Evolutionary conservation across 2,113 vertebrate genomes (phyloP).

Genomic region (Boleophthalmus pectinirostris): DNA sequence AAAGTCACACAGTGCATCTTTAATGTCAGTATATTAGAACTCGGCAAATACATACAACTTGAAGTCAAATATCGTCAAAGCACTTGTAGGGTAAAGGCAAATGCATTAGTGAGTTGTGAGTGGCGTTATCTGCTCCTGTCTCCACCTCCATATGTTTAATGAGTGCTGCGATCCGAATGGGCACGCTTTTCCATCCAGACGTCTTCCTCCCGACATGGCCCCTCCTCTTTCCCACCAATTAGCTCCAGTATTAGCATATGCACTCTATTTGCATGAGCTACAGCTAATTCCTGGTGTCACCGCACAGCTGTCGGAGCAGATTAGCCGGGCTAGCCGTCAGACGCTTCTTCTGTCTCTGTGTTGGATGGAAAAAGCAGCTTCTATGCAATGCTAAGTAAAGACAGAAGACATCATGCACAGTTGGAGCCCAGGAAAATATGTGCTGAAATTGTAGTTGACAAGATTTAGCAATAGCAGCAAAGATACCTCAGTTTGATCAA

Average conservation of each 20-base stretch:
- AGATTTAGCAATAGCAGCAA: background rate
- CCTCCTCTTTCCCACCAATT: constrained; percentile 53
- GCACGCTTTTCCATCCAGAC: constrained; percentile 43
- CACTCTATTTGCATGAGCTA: constrained; percentile 66
- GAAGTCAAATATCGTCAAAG: constrained; percentile 16
- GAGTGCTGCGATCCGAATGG: constrained; percentile 38
- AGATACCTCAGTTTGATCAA: background rate
- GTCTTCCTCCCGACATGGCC: constrained; percentile 38
- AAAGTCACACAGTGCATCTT: too few relatives aligned
- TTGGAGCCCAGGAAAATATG: constrained; percentile 6
- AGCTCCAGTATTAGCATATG: constrained; percentile 69
- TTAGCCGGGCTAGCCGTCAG: constrained; percentile 60
- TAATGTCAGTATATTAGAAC: constrained; percentile 35
- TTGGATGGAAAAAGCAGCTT: constrained; percentile 24
- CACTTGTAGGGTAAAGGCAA: constrained; percentile 22
- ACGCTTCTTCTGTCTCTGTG: constrained; percentile 28
- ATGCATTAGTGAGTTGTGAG: constrained; percentile 34
- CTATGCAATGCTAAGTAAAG: constrained; percentile 11
- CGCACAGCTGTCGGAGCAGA: constrained; percentile 66
- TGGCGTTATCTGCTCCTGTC: constrained; percentile 20
- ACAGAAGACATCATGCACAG: background rate
- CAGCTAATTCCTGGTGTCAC: constrained; percentile 64
- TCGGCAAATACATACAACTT: background rate
- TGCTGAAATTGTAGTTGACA: background rate
- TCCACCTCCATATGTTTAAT: constrained; percentile 28